A percentile compares a stretch with the other conserved stretches of the same genome.
Evolutionary conservation across 2,113 vertebrate species (phyloP).

Genomic region (Numenius arquata): DNA sequence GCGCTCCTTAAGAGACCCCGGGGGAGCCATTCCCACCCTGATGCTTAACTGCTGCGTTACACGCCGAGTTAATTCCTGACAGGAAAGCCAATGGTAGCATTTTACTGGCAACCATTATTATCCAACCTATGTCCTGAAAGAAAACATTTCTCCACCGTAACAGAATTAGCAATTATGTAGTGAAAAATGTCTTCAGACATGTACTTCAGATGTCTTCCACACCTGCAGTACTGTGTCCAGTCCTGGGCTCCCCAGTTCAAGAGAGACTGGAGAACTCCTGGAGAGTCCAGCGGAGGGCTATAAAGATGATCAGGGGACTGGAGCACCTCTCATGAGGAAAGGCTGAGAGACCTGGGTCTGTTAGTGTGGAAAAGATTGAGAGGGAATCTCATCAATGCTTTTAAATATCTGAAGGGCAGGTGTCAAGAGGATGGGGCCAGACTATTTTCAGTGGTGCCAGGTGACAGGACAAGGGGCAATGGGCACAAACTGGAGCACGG

Average conservation of each 20-base stretch:
- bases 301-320: background rate
- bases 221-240: background rate
- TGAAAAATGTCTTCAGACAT: background rate
- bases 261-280: background rate
- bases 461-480: background rate
- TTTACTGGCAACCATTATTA: background rate
- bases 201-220: background rate
- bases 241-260: background rate
- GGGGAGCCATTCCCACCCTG: background rate
- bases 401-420: background rate
- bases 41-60: background rate
- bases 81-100: background rate
- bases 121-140: background rate
- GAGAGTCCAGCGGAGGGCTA: background rate
- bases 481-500: background rate
- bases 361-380: background rate
- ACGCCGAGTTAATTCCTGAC: background rate
- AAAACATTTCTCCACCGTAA: background rate
- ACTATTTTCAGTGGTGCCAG: background rate
- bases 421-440: background rate
- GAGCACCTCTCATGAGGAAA: background rate
- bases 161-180: background rate
- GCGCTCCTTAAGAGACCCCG: fast-evolving
- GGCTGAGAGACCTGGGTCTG: background rate
- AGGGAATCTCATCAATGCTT: background rate